Evolutionary conservation across 1,140 invertebrate species (phyloP), one percentile per base, ranked within the genome.

Genomic region (Zophobas morio): DNA sequence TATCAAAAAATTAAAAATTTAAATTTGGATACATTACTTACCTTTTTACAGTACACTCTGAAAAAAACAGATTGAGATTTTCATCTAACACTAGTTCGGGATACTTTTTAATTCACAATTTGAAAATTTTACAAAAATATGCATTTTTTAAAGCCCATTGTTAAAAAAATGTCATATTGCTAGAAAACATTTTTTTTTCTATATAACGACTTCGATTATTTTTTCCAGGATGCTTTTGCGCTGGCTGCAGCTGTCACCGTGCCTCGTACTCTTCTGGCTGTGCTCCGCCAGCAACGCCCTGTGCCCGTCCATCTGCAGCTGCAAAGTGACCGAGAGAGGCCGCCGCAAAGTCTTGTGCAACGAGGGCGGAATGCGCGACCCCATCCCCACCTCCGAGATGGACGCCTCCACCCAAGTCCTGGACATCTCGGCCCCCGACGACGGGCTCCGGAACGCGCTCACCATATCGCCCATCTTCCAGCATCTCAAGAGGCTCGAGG

Each of bases 401-500:
- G 90, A 92, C 81, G 81, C 87, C 0, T 88, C 89, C 63, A 90
- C 91, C 34, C 88, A 94, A 84, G 87, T 94, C 1, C 86, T 96
- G 47, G 88, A 91, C 66, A 93, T 95, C 54, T 88, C 90, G 0
- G 92, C 93, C 0, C 93, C 94, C 36, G 84, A 86, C 53, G 88
- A 87, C 5, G 95, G 95, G 0, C 0, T 20, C 84, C 88, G 88
- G 20, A 94, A 94, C 84, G 86, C 87, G 53, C 87, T 95, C 6
- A 92, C 91, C 0, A 92, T 95, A 51, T 92, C 93, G 1, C 89
- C 93, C 42, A 90, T 94, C 51, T 93, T 94, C 85, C 88, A 90
- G 34, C 89, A 90, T 71, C 93, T 95, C 82, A 87, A 87, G 46
- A 88, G 90, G 60, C 87, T 96, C 37, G 90, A 93, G 85, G 93